These are phyloP conservation scores for Agrochola lota DNA, from an alignment of 2,888 invertebrate species.

Conservation along the genomic window DNA sequence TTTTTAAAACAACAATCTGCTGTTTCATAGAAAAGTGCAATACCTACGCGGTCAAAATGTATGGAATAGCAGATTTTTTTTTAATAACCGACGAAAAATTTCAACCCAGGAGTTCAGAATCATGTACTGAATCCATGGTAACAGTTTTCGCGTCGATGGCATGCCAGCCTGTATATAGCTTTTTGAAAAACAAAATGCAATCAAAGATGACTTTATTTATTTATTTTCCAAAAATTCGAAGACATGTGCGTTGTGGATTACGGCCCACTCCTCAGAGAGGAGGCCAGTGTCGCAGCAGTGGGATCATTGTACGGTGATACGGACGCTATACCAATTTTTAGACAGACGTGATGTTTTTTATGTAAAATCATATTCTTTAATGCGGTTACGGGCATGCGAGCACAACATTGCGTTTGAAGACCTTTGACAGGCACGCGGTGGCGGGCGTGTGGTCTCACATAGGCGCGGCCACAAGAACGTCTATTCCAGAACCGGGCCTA, in stretches of 20 bases:
- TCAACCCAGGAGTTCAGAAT: too few species aligned
- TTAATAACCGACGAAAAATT: too few species aligned
- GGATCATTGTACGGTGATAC: not conserved
- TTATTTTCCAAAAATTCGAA: not conserved
- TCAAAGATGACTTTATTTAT: not conserved
- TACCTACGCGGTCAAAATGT: too few species aligned
- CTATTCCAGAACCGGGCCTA: constrained; percentile 53
- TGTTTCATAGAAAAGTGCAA: too few species aligned
- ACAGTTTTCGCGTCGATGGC: too few species aligned
- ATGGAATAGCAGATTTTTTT: too few species aligned
- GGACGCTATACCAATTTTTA: not conserved
- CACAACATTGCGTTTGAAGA: constrained; percentile 51
- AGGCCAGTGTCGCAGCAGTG: too few species aligned
- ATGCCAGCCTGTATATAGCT: too few species aligned
- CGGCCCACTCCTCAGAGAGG: too few species aligned
- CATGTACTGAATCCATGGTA: too few species aligned
- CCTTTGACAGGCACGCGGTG: constrained; percentile 44
- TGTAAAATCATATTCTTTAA: constrained; percentile 19
- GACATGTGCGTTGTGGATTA: not conserved
- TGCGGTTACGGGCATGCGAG: constrained; percentile 32
- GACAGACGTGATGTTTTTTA: not conserved
- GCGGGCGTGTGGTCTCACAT: constrained; percentile 53
- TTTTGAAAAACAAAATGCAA: not conserved
- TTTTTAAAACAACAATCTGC: too few species aligned
- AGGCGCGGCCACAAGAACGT: constrained; percentile 56